Conservation (phyloP, 2,113 vertebrate species). For the Eidolon helvum region DNA sequence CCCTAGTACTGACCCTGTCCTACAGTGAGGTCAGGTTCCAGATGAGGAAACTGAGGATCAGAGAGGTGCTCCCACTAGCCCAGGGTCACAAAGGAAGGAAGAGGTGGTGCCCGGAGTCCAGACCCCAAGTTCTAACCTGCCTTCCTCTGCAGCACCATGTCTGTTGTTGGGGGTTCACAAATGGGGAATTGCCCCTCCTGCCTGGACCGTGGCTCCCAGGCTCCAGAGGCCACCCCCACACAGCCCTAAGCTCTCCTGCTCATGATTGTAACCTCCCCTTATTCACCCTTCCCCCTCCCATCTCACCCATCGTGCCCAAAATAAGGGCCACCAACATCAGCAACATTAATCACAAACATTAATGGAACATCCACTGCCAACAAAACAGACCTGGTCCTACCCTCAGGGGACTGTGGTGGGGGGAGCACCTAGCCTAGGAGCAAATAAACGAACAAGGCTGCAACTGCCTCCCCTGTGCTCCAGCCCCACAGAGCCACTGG, state of each 20-base stretch:
- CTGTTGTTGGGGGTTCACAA: fast-evolving
- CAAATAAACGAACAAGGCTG: neutral
- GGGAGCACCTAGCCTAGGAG: neutral
- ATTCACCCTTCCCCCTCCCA: neutral
- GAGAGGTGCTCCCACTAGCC: neutral
- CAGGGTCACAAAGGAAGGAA: neutral
- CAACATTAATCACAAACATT: neutral
- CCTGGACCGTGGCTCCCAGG: neutral
- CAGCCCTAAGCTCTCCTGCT: neutral
- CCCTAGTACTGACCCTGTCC: too few species aligned
- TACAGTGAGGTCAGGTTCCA: neutral
- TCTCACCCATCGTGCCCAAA: too few species aligned
- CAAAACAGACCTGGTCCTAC: neutral
- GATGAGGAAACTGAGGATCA: neutral
- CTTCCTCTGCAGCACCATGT: neutral
- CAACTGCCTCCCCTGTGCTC: neutral
- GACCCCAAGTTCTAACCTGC: neutral
- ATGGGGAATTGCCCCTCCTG: too few species aligned
- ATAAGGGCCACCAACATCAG: neutral
- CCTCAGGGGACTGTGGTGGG: neutral
- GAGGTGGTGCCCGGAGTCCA: neutral
- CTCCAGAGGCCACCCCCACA: neutral
- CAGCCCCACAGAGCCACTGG: neutral
- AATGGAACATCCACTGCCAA: neutral
- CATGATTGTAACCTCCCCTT: neutral